Evolutionary conservation across 30 jellyfish, hydroid and myxozoan species (phyloP).

Genomic region (Nemopilema nomurai): DNA sequence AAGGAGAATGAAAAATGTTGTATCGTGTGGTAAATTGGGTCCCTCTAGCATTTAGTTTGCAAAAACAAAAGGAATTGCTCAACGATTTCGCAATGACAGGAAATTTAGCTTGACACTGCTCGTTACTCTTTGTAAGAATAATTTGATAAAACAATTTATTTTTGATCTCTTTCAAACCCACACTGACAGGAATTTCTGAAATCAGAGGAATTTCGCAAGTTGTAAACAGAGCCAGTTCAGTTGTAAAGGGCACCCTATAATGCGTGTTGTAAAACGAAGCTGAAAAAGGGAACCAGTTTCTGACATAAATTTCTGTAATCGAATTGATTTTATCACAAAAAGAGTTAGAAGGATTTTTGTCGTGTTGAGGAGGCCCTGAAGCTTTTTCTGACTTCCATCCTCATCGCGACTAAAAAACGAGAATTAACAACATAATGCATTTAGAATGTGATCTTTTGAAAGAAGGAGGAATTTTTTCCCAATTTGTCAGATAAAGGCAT

Average conservation of each 20-base stretch:
- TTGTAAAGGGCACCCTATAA: too few species aligned
- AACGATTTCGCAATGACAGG: neutral
- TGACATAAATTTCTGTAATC: too few species aligned
- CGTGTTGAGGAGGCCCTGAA: too few species aligned
- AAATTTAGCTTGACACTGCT: neutral
- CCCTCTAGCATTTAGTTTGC: neutral
- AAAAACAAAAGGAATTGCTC: neutral
- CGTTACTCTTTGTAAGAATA: neutral
- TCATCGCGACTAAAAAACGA: neutral
- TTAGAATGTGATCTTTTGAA: neutral
- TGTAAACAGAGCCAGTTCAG: neutral
- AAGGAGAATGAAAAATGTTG: too few species aligned
- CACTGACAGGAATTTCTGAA: neutral
- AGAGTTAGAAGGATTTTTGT: too few species aligned
- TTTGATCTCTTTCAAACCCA: neutral
- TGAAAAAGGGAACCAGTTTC: neutral
- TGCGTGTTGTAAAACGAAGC: too few species aligned
- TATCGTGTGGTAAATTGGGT: too few species aligned
- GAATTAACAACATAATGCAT: neutral
- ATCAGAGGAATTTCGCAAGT: neutral
- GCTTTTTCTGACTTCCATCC: neutral
- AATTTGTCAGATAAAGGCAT: neutral
- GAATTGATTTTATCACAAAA: too few species aligned
- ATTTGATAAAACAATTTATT: too few species aligned
- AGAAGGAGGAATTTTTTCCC: neutral